Conservation (phyloP, 2,888 invertebrate genomes). For the Thymelicus lineola region DNA sequence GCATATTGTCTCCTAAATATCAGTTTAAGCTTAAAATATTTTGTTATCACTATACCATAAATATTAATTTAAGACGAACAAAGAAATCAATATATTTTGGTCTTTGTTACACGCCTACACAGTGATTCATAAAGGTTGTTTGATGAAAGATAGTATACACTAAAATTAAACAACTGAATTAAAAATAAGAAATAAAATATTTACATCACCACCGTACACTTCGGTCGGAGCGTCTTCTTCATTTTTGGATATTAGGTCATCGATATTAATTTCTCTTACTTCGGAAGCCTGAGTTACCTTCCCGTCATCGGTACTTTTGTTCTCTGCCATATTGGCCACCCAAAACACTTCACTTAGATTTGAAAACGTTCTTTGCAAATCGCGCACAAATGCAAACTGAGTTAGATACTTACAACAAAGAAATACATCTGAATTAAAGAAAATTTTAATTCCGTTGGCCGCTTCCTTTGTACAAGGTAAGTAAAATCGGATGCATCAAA, state of each 20-base stretch:
- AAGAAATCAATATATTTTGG: not conserved
- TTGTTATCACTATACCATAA: too few relatives aligned
- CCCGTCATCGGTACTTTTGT: slow-evolving; percentile 48
- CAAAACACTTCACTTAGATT: slow-evolving; percentile 41
- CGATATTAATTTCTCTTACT: slow-evolving; percentile 45
- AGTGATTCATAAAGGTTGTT: slow-evolving; percentile 5
- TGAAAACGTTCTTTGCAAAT: slow-evolving; percentile 36
- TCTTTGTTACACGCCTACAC: not conserved
- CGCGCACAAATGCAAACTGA: slow-evolving; percentile 56
- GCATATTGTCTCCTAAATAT: too few relatives aligned
- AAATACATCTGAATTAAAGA: slow-evolving; percentile 41
- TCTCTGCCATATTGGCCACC: slow-evolving; percentile 46
- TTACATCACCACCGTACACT: slow-evolving; percentile 63
- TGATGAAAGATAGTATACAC: not conserved
- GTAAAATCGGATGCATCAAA: slow-evolving; percentile 45
- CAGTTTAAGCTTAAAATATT: too few relatives aligned
- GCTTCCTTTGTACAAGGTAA: slow-evolving; percentile 70
- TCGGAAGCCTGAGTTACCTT: slow-evolving; percentile 56
- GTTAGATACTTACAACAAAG: slow-evolving; percentile 8
- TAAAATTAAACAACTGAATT: not conserved
- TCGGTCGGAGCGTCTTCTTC: slow-evolving; percentile 52
- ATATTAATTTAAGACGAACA: not conserved
- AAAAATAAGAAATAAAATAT: slow-evolving; percentile 38
- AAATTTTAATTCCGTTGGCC: slow-evolving; percentile 52
- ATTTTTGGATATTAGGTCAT: slow-evolving; percentile 38